Percentiles rank a stretch among this genome's conserved stretches.
These are phyloP conservation scores for Mystacides longicornis DNA, from an alignment of 2,888 invertebrate species.

Conservation along the genomic window DNA sequence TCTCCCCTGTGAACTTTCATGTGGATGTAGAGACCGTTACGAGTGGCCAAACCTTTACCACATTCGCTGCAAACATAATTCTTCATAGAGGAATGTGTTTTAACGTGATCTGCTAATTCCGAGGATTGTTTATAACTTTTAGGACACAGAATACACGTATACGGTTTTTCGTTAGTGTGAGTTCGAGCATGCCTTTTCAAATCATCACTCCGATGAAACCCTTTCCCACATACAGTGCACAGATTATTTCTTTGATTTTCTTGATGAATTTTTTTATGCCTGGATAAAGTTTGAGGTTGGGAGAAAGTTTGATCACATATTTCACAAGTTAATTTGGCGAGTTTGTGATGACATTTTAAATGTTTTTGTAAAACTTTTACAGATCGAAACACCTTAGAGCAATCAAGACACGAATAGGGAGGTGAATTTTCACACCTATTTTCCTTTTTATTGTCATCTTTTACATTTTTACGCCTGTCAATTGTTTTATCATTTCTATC, in stretches of 20 bases:
- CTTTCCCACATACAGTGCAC: slow-evolving; percentile 28
- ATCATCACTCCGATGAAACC: slow-evolving; percentile 28
- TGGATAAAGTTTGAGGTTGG: slow-evolving; percentile 37
- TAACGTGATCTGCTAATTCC: slow-evolving; percentile 27
- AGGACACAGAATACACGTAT: slow-evolving; percentile 28
- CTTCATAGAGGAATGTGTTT: slow-evolving; percentile 26
- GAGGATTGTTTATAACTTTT: slow-evolving; percentile 29
- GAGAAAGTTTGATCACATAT: slow-evolving; percentile 38
- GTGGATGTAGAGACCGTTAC: slow-evolving; percentile 28
- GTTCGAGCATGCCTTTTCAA: slow-evolving; percentile 29
- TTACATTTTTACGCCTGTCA: background rate
- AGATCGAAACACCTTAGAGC: slow-evolving; percentile 32
- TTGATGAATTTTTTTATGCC: slow-evolving; percentile 34
- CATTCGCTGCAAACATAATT: slow-evolving; percentile 27
- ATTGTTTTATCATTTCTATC: slow-evolving; percentile 9
- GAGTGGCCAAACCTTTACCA: slow-evolving; percentile 27
- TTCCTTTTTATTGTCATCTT: slow-evolving; percentile 5
- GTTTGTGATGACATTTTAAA: slow-evolving; percentile 16
- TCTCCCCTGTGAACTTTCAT: slow-evolving; percentile 28
- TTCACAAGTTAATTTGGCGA: slow-evolving; percentile 30
- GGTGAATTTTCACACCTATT: slow-evolving; percentile 4
- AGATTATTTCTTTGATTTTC: slow-evolving; percentile 27
- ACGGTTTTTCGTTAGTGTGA: slow-evolving; percentile 30
- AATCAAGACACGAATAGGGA: slow-evolving; percentile 36
- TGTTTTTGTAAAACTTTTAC: slow-evolving; percentile 32